Evolutionary conservation across 2,888 invertebrate genomes (phyloP).

Genomic region (Siphlonurus alternatus): DNA sequence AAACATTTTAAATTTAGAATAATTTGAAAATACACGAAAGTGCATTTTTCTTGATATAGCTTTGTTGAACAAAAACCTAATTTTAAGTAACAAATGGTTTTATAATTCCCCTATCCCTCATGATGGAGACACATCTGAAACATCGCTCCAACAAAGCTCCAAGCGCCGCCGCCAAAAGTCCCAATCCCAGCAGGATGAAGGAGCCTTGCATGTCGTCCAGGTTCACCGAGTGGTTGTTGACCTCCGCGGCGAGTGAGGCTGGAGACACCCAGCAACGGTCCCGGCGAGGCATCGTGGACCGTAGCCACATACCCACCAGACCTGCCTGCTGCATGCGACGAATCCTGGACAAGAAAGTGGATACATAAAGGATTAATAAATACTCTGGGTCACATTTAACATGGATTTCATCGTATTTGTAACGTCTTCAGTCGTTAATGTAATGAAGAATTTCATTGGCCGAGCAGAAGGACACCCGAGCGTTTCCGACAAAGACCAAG

Average conservation of each 20-base stretch:
- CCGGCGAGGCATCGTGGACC: slow-evolving; percentile 54
- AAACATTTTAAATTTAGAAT: too few species aligned
- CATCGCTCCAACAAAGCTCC: neutral
- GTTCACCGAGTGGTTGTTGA: slow-evolving; percentile 76
- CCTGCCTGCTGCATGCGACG: slow-evolving; percentile 70
- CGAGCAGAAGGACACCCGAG: too few species aligned
- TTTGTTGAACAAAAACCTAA: neutral
- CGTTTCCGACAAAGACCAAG: too few species aligned
- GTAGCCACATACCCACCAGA: slow-evolving; percentile 66
- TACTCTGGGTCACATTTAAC: slow-evolving; percentile 6
- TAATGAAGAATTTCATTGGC: slow-evolving; percentile 6
- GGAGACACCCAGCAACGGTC: slow-evolving; percentile 58
- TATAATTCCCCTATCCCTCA: neutral
- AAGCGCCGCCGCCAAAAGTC: slow-evolving; percentile 22
- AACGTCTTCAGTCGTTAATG: neutral
- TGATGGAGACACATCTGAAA: neutral
- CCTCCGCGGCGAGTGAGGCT: slow-evolving; percentile 37
- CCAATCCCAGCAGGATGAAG: slow-evolving; percentile 66
- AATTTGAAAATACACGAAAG: too few species aligned
- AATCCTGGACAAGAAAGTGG: slow-evolving; percentile 42
- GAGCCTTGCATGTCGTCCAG: slow-evolving; percentile 86
- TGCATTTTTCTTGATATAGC: neutral
- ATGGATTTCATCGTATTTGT: too few species aligned
- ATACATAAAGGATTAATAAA: too few species aligned
- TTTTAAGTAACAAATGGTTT: neutral